phyloP scores from a whole-genome alignment of 2,888 invertebrate species.

The Diplolepis rosae region DNA sequence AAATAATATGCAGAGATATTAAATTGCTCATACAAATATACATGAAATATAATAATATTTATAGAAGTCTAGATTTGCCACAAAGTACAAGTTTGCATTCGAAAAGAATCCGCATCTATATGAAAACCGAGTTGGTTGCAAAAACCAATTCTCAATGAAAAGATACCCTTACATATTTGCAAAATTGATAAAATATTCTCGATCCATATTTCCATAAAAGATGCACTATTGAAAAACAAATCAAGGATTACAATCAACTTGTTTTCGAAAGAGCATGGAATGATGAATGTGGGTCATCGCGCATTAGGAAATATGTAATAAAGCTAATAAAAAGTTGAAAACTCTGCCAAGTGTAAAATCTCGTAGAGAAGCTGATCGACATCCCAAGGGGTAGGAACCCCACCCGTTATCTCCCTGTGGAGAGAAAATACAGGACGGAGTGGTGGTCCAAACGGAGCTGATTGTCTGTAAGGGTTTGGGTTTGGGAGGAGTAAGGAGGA shows the following conservation, averaged over 20 bases:
- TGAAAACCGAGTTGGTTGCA: no score
- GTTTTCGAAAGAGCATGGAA: conserved; percentile 1
- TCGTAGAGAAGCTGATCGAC: conserved; percentile 26
- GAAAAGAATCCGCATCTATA: no score
- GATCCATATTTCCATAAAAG: no score
- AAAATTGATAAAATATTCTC: no score
- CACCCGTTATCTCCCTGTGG: background rate
- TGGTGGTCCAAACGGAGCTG: conserved; percentile 28
- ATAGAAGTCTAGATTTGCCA: no score
- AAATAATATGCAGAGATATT: no score
- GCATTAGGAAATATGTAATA: conserved; percentile 18
- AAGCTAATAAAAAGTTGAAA: conserved; percentile 26
- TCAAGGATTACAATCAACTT: background rate
- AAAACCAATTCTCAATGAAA: no score
- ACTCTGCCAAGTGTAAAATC: conserved; percentile 29
- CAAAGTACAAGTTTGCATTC: no score
- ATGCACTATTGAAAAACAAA: background rate
- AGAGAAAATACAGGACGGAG: conserved; percentile 7
- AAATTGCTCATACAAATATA: no score
- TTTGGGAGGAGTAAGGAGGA: conserved; percentile 13
- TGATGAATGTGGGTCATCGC: conserved; percentile 29
- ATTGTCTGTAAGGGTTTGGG: conserved; percentile 28
- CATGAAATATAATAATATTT: no score
- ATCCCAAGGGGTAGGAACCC: conserved; percentile 9
- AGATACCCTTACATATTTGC: no score